Evolutionary conservation across 2,797 vertebrate genomes (phyloP).

Genomic region (Helicolenus hilgendorfi): DNA sequence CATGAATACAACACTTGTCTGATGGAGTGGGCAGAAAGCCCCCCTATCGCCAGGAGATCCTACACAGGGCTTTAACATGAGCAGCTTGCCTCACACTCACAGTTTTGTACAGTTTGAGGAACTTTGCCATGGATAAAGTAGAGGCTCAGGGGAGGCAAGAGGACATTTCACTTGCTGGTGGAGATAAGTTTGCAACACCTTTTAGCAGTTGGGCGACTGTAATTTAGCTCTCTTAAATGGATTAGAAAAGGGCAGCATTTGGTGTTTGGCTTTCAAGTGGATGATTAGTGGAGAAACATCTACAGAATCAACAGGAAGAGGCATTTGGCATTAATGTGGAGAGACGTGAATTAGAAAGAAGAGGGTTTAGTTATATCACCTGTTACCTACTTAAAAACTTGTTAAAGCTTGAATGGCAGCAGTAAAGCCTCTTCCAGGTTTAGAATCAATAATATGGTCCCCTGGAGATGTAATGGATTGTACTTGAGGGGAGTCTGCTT

Average conservation of each 20-base stretch:
- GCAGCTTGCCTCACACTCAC: slow-evolving; percentile 55
- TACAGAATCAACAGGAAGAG: slow-evolving; percentile 18
- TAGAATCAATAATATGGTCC: slow-evolving; percentile 30
- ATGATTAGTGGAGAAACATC: slow-evolving; percentile 42
- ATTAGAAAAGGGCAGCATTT: slow-evolving; percentile 68
- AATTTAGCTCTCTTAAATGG: slow-evolving; percentile 57
- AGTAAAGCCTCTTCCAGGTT: slow-evolving; percentile 4
- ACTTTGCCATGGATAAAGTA: slow-evolving; percentile 41
- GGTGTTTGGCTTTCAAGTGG: slow-evolving; percentile 43
- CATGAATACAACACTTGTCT: slow-evolving; percentile 92
- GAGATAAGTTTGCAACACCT: slow-evolving; percentile 52
- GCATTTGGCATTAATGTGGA: background rate
- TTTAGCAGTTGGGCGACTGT: slow-evolving; percentile 46
- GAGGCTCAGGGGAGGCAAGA: slow-evolving; percentile 19
- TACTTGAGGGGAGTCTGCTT: slow-evolving; percentile 19
- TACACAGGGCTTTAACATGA: slow-evolving; percentile 81
- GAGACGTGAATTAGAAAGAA: background rate
- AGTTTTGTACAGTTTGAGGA: slow-evolving; percentile 62
- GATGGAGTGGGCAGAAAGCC: slow-evolving; percentile 85
- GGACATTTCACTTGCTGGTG: slow-evolving; percentile 25
- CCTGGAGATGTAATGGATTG: slow-evolving; percentile 47
- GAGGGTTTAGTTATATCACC: background rate
- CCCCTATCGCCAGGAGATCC: slow-evolving; percentile 78
- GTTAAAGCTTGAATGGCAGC: slow-evolving; percentile 20
- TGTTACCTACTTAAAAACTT: background rate